Percentiles rank a stretch among this genome's conserved stretches.
Evolutionary conservation across 2,888 invertebrate genomes (phyloP).

Genomic region (Eueremaeus valkanovi): DNA sequence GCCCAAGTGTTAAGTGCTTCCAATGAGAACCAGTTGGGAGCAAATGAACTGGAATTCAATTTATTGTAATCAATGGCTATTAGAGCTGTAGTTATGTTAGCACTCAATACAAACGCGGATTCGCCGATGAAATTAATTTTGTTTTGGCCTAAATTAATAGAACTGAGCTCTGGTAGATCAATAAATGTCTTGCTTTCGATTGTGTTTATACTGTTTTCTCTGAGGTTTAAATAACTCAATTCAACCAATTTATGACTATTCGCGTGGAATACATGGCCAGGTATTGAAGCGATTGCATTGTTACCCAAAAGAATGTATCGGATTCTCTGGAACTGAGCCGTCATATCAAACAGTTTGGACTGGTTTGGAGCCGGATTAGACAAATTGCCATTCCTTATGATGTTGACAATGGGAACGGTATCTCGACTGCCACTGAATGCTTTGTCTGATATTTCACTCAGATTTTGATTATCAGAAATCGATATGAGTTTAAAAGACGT

Average conservation of each 20-base stretch:
- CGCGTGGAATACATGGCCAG: background rate
- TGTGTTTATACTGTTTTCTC: background rate
- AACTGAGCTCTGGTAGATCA: background rate
- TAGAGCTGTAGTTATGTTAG: background rate
- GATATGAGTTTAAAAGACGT: background rate
- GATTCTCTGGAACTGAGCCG: background rate
- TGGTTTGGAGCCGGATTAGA: background rate
- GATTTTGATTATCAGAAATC: background rate
- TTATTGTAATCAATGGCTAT: background rate
- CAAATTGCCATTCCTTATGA: background rate
- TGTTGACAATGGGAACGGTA: background rate
- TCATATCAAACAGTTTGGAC: background rate
- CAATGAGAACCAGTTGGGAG: background rate
- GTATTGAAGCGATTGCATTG: background rate
- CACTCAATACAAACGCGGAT: background rate
- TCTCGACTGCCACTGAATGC: background rate
- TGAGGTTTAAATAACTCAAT: background rate
- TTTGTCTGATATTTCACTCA: constrained; percentile 1
- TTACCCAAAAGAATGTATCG: background rate
- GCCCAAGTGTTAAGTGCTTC: background rate
- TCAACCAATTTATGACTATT: background rate
- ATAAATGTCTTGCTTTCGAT: constrained; percentile 1
- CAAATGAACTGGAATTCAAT: constrained; percentile 9
- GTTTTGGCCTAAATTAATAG: constrained; percentile 9
- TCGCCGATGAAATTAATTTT: constrained; percentile 1